Conservation (phyloP, 1,140 invertebrate species). For the Sinella curviseta region DNA sequence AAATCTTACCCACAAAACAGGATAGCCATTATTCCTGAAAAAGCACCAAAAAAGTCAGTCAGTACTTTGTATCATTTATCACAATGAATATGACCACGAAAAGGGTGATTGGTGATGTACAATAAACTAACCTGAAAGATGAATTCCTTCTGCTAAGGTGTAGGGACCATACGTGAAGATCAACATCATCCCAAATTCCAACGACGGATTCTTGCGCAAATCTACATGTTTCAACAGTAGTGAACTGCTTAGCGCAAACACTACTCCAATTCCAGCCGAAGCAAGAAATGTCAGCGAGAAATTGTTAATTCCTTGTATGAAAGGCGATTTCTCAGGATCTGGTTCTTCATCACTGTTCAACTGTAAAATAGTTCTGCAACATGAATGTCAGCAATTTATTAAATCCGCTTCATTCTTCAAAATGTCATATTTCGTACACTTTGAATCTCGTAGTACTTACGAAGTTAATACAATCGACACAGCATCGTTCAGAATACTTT, state of each 20-base stretch:
- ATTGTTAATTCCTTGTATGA: slow-evolving; percentile 83
- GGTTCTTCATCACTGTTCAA: slow-evolving; percentile 72
- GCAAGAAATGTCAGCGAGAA: slow-evolving; percentile 99
- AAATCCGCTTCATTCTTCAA: slow-evolving; percentile 27
- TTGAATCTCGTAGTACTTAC: slow-evolving; percentile 60
- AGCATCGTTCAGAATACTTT: slow-evolving; percentile 97
- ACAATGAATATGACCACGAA: too few relatives aligned
- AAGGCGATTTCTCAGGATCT: slow-evolving; percentile 58
- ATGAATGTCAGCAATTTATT: too few relatives aligned
- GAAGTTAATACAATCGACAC: slow-evolving; percentile 96
- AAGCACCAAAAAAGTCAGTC: slow-evolving; percentile 27
- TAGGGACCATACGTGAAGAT: slow-evolving; percentile 98
- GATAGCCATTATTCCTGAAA: slow-evolving; percentile 96
- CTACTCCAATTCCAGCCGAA: slow-evolving; percentile 93
- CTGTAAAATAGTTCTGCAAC: slow-evolving; percentile 61
- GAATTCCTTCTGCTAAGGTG: slow-evolving; percentile 94
- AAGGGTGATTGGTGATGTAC: too few relatives aligned
- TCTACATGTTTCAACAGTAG: slow-evolving; percentile 94
- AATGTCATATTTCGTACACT: neutral
- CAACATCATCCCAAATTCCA: slow-evolving; percentile 98
- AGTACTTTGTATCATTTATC: neutral
- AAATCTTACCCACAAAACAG: slow-evolving; percentile 80
- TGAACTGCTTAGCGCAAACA: slow-evolving; percentile 91
- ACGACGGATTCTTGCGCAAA: slow-evolving; percentile 92
- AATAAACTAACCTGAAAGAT: slow-evolving; percentile 71